phyloP scores from a whole-genome alignment of 2,888 invertebrate genomes.

The Campoletis raptor region DNA sequence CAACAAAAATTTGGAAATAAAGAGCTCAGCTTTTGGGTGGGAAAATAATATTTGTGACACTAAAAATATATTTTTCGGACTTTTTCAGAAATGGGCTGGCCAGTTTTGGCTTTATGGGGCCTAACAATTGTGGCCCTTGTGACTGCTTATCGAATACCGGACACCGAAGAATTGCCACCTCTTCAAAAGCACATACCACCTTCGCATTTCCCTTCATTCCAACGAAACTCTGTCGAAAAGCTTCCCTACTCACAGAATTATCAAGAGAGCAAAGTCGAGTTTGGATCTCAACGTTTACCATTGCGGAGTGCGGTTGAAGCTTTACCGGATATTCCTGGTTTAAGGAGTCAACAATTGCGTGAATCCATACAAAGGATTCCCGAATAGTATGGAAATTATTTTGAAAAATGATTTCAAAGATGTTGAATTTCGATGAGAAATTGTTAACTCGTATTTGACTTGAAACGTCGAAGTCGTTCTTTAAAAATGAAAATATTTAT shows the following conservation, averaged over 20 bases:
- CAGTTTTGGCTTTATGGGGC: conserved; percentile 72
- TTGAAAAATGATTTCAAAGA: background rate
- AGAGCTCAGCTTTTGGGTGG: too few species aligned
- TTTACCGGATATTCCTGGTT: conserved; percentile 73
- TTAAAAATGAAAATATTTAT: background rate
- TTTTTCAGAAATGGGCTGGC: conserved; percentile 74
- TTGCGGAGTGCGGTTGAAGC: conserved; percentile 91
- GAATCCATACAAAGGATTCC: conserved; percentile 65
- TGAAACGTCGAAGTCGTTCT: too few species aligned
- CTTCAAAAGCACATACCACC: conserved; percentile 71
- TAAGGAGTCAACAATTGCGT: conserved; percentile 63
- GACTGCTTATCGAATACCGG: conserved; percentile 78
- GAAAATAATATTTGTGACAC: background rate
- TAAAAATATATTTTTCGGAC: conserved; percentile 19
- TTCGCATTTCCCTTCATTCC: conserved; percentile 81
- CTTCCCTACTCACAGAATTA: conserved; percentile 76
- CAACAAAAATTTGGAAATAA: background rate
- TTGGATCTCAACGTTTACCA: conserved; percentile 86
- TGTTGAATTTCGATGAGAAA: background rate
- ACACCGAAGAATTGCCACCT: conserved; percentile 73
- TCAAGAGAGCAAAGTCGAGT: conserved; percentile 74
- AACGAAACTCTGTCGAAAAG: conserved; percentile 85
- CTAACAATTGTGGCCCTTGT: conserved; percentile 73
- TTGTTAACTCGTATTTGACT: background rate
- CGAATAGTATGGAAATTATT: conserved; percentile 56